A percentile compares a stretch with the other conserved stretches of the same genome.
phyloP scores from a whole-genome alignment of 2,113 vertebrate species.

The Planiliza haematocheilus region DNA sequence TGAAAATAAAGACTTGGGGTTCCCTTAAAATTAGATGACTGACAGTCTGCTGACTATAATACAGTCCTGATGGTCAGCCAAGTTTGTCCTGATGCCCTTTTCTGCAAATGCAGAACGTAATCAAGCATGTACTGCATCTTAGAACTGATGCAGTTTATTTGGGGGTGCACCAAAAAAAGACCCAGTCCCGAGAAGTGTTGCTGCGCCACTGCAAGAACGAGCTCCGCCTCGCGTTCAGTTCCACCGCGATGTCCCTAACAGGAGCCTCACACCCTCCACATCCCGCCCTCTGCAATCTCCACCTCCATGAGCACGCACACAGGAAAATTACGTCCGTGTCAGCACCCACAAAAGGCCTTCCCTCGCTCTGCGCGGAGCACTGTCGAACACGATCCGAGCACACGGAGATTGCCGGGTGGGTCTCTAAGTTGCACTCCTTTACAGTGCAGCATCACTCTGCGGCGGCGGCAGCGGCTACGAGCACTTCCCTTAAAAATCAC shows the following conservation, averaged over 20 bases:
- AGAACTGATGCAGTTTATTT: too few species aligned
- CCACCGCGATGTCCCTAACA: not conserved
- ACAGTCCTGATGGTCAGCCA: not conserved
- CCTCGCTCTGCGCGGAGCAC: conserved; percentile 21
- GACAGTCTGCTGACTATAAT: conserved; percentile 21
- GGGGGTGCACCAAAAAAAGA: too few species aligned
- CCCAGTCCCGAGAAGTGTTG: not conserved
- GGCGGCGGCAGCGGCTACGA: conserved; percentile 44
- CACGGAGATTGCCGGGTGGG: conserved; percentile 9
- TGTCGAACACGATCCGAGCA: conserved; percentile 32
- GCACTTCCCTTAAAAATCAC: conserved; percentile 37
- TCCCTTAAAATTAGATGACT: conserved; percentile 24
- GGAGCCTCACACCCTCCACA: conserved; percentile 2
- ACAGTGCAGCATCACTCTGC: conserved; percentile 20
- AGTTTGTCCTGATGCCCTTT: too few species aligned
- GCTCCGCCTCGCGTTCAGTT: conserved; percentile 13
- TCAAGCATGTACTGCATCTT: too few species aligned
- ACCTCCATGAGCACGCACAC: conserved; percentile 24
- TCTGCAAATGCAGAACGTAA: not conserved
- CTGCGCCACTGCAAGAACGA: conserved; percentile 6
- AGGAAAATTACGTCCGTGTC: conserved; percentile 44
- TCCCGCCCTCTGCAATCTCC: not conserved
- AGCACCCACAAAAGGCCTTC: conserved; percentile 41
- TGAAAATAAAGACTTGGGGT: conserved; percentile 8
- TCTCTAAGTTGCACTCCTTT: conserved; percentile 15